Evolutionary conservation across 2,888 invertebrate genomes (phyloP).

Genomic region (Drosophila kambysellisi): DNA sequence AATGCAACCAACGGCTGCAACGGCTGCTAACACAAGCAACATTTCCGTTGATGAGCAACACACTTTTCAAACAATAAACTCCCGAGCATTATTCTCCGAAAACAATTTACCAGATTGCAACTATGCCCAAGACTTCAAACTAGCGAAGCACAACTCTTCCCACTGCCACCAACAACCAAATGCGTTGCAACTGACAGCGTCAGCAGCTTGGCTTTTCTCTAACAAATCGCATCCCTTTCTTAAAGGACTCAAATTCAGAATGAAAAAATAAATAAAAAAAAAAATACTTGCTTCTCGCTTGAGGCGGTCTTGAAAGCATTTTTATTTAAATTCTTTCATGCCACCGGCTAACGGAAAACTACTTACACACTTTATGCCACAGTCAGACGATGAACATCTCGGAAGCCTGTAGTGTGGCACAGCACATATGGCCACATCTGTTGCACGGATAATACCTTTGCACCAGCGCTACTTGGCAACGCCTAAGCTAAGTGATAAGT

Average conservation of each 20-base stretch:
- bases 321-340: background rate
- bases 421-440: background rate
- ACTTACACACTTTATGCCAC: background rate
- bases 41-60: slow-evolving; percentile 26
- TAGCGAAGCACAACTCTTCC: background rate
- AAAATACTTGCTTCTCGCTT: background rate
- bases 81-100: slow-evolving; percentile 44
- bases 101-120: slow-evolving; percentile 61
- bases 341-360: background rate
- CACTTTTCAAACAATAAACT: slow-evolving; percentile 44
- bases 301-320: background rate
- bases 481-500: background rate
- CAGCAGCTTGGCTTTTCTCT: background rate
- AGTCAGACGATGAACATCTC: background rate
- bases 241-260: background rate
- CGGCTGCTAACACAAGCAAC: slow-evolving; percentile 15
- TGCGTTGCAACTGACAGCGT: background rate
- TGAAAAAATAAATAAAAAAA: too few relatives aligned
- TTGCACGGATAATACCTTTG: background rate
- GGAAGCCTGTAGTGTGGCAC: background rate
- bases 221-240: background rate
- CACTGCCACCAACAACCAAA: background rate
- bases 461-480: background rate
- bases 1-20: slow-evolving; percentile 26
- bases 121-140: slow-evolving; percentile 16